phyloP scores from a whole-genome alignment of 2,888 invertebrate genomes.

The Nephrotoma flavescens region DNA sequence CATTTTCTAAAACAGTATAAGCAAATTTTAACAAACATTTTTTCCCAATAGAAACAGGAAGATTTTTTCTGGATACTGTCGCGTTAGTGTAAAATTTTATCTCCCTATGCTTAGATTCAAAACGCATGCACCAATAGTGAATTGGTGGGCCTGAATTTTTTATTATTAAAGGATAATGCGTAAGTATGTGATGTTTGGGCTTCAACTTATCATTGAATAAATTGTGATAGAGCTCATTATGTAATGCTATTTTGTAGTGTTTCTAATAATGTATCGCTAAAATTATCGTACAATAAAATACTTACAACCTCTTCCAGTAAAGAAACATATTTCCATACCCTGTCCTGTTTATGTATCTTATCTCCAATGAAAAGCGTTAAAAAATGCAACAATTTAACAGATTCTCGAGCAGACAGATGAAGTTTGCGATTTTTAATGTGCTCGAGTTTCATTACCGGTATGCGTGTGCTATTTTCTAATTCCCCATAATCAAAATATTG shows the following conservation, averaged over 20 bases:
- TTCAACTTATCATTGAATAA: background rate
- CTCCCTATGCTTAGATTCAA: background rate
- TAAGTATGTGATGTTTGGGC: background rate
- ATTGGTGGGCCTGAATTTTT: too few species aligned
- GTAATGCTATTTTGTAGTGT: too few species aligned
- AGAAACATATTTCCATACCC: too few species aligned
- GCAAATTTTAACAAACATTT: too few species aligned
- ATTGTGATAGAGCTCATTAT: background rate
- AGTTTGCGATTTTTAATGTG: background rate
- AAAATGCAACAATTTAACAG: background rate
- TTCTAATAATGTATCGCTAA: too few species aligned
- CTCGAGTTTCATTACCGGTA: background rate
- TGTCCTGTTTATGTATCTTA: too few species aligned
- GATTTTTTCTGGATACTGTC: background rate
- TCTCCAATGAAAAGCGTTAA: background rate
- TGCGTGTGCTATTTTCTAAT: too few species aligned
- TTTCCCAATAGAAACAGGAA: too few species aligned
- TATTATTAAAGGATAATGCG: background rate
- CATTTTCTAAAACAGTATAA: too few species aligned
- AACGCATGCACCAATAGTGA: background rate
- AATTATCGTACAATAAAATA: too few species aligned
- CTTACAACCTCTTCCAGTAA: too few species aligned
- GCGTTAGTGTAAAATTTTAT: background rate
- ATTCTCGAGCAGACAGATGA: background rate
- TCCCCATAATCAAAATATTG: too few species aligned